Percentiles rank a stretch among this genome's conserved stretches.
These are phyloP conservation scores for Dascyllus trimaculatus DNA, from an alignment of 2,113 vertebrate species.

Conservation along the genomic window DNA sequence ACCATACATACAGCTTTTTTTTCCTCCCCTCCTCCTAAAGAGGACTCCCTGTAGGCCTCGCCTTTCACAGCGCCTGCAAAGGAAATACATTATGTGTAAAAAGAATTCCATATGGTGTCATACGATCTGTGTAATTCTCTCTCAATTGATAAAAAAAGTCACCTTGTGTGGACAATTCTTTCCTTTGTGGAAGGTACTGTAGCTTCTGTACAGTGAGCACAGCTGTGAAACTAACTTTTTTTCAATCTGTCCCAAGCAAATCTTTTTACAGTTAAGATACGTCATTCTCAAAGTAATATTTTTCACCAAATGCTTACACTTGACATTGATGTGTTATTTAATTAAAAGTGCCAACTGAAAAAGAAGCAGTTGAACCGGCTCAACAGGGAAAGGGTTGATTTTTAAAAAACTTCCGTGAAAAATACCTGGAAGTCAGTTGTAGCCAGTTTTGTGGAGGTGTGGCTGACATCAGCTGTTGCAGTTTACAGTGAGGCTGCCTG, in stretches of 20 bases:
- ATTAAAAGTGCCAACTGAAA: neutral
- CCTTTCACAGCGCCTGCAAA: conserved; percentile 83
- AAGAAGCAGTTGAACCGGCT: conserved; percentile 29
- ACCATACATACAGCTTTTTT: conserved; percentile 76
- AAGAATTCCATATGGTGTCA: conserved; percentile 87
- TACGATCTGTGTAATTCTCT: conserved; percentile 84
- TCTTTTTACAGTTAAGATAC: conserved; percentile 11
- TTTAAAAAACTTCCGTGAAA: conserved; percentile 25
- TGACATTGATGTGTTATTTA: neutral
- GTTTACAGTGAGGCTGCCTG: conserved; percentile 63
- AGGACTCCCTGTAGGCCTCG: conserved; percentile 82
- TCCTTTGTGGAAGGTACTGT: conserved; percentile 65
- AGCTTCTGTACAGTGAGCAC: conserved; percentile 25
- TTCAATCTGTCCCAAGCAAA: neutral
- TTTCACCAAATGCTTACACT: neutral
- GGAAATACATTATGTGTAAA: conserved; percentile 87
- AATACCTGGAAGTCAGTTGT: conserved; percentile 53
- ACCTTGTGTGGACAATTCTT: conserved; percentile 71
- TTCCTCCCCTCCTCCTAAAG: conserved; percentile 79
- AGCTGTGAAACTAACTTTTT: conserved; percentile 10
- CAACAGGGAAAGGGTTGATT: neutral
- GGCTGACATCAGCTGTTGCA: conserved; percentile 64
- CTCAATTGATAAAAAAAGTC: conserved; percentile 78
- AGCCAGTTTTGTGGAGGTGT: conserved; percentile 53
- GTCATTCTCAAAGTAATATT: neutral